Base-by-base conservation (phyloP, 2,888 invertebrate genomes). In the Drosophila lacicola region DNA sequence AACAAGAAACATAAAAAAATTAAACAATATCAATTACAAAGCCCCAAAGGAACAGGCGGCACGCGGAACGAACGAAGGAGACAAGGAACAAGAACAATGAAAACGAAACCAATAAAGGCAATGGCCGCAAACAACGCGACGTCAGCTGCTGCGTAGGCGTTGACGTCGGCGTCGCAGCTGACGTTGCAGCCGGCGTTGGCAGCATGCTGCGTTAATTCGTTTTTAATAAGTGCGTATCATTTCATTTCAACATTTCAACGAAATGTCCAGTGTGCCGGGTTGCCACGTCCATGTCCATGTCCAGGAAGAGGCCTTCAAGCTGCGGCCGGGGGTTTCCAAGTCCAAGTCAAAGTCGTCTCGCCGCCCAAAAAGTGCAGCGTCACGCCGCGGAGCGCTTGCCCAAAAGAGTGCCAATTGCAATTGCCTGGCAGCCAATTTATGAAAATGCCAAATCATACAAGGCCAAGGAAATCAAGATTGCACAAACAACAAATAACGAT, bases 151-250 rank as follows among this genome's bases (percentile, higher is more conserved):
- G 61, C 62, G 34, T 51, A 29, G 65, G 36, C 65, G 41, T 39
- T 4, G 36, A 61, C 53, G 46, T 25, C 51, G 55, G 13, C 58
- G 13, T 49, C 19, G 37, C 11, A 53, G 51, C 39, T 17, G 44
- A 2, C 39, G 39, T 25, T 36, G 29, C 9, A 42, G 36, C 50
- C 49, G 46, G 45, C 64, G 63, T 62, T 53, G 78, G 76, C 79
- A 71, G 82, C 84, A 77, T 77, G 84, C 80, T 79, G 84, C 73
- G 87, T 88, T 90, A 89, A 88, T 85, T 86, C 80, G 82, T 86
- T 82, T 83, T 90, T 88, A 90, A 90, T 90, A 91, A 89, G 79
- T 89, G 87, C 86, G 82, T 89, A 90, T 90, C 89, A 89, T 87
- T 88, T 88, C 80, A 80, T 83, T 82, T 83, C 82, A 89, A 87